A percentile compares a stretch with the other conserved stretches of the same genome.
These are phyloP conservation scores for Clunio marinus DNA, from an alignment of 2,888 invertebrate species.

Conservation along the genomic window DNA sequence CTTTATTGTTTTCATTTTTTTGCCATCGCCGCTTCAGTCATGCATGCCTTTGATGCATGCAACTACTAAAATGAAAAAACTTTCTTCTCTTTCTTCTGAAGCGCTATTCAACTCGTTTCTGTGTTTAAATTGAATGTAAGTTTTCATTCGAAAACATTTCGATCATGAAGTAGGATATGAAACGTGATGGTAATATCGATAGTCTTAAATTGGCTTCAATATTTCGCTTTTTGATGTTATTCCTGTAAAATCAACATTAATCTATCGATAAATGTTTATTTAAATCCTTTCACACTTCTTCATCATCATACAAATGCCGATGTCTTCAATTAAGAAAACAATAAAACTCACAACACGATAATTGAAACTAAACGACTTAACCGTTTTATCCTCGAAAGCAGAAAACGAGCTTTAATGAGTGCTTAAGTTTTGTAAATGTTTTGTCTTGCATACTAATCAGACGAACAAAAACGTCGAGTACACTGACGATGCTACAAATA, in stretches of 20 bases:
- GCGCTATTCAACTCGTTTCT: too few species aligned
- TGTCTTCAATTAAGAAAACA: not conserved
- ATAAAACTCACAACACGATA: slow-evolving; percentile 10
- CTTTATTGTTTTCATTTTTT: slow-evolving; percentile 13
- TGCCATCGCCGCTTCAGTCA: not conserved
- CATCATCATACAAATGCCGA: not conserved
- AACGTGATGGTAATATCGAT: too few species aligned
- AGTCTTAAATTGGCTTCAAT: too few species aligned
- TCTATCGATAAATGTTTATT: too few species aligned
- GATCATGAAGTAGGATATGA: too few species aligned
- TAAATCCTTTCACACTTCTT: not conserved
- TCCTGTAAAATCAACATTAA: too few species aligned
- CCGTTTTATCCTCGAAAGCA: not conserved
- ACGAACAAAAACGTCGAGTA: not conserved
- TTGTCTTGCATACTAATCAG: slow-evolving; percentile 34
- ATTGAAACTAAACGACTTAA: slow-evolving; percentile 35
- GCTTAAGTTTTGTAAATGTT: not conserved
- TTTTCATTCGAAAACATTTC: too few species aligned
- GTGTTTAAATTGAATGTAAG: too few species aligned
- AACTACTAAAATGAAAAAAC: too few species aligned
- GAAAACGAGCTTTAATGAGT: slow-evolving; percentile 32
- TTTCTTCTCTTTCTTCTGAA: too few species aligned
- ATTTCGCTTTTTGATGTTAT: too few species aligned
- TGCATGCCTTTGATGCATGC: too few species aligned
- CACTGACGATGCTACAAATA: not conserved